These are phyloP conservation scores for Eriocheir sinensis DNA, from an alignment of 1,140 invertebrate genomes.

Conservation along the genomic window DNA sequence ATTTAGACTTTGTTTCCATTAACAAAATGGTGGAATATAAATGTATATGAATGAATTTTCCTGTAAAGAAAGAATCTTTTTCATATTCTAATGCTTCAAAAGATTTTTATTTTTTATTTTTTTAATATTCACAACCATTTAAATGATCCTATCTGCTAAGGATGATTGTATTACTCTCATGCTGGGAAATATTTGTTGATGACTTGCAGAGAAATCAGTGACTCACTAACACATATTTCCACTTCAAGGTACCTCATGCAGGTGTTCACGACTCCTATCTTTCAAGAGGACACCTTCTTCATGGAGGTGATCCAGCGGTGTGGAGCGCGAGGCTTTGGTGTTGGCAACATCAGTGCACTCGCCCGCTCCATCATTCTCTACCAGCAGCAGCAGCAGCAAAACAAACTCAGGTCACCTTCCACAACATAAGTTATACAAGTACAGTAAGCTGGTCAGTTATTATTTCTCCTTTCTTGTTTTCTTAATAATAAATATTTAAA, in stretches of 20 bases:
- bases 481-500: too few relatives aligned
- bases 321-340: conserved; percentile 84
- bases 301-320: conserved; percentile 84
- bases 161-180: too few relatives aligned
- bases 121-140: neutral
- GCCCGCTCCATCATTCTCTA: conserved; percentile 80
- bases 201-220: neutral
- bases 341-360: conserved; percentile 84
- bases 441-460: too few relatives aligned
- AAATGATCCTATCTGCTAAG: too few relatives aligned
- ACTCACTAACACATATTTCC: neutral
- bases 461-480: too few relatives aligned
- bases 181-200: neutral
- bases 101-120: neutral
- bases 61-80: neutral
- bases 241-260: conserved; percentile 83
- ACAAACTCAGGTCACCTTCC: too few relatives aligned
- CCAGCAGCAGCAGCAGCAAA: conserved; percentile 57
- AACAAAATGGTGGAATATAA: neutral
- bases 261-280: conserved; percentile 84
- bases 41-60: neutral
- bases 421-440: too few relatives aligned
- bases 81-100: neutral
- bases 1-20: neutral
- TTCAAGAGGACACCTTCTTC: conserved; percentile 84